Evolutionary conservation across 2,797 vertebrate genomes (phyloP).

Genomic region (Brachyrhaphis roseni): DNA sequence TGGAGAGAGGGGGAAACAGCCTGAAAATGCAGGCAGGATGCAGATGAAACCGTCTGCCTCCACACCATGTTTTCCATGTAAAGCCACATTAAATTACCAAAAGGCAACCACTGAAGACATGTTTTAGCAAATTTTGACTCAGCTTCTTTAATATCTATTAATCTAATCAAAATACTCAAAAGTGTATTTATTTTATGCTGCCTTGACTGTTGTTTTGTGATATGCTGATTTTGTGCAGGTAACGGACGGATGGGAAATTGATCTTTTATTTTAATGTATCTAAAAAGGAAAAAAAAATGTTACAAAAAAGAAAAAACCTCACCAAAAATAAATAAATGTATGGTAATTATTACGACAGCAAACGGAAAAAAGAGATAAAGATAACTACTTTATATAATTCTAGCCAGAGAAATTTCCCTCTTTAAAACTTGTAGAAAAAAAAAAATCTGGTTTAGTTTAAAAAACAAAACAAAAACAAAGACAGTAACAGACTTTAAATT

Average conservation of each 20-base stretch:
- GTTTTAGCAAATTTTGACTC: slow-evolving; percentile 1
- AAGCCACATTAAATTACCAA: slow-evolving; percentile 28
- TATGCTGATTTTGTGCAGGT: too few species aligned
- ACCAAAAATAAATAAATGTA: too few species aligned
- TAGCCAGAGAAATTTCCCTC: neutral
- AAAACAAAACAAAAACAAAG: neutral
- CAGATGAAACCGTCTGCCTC: slow-evolving; percentile 37
- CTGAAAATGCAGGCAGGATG: slow-evolving; percentile 43
- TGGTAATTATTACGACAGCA: neutral
- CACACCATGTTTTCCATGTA: slow-evolving; percentile 2
- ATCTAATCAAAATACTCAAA: neutral
- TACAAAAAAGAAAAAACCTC: too few species aligned
- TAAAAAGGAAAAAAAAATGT: too few species aligned
- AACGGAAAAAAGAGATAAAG: neutral
- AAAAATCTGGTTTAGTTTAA: neutral
- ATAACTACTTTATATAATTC: neutral
- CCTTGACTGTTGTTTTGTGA: too few species aligned
- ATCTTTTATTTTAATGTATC: too few species aligned
- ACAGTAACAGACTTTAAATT: neutral
- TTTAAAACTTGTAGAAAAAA: neutral
- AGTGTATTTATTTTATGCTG: too few species aligned
- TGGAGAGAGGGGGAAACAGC: slow-evolving; percentile 36
- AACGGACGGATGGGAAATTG: too few species aligned
- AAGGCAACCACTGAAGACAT: slow-evolving; percentile 16
- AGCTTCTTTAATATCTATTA: slow-evolving; percentile 11